Evolutionary conservation across 2,888 invertebrate species (phyloP).

Genomic region (Hypsopygia costalis): DNA sequence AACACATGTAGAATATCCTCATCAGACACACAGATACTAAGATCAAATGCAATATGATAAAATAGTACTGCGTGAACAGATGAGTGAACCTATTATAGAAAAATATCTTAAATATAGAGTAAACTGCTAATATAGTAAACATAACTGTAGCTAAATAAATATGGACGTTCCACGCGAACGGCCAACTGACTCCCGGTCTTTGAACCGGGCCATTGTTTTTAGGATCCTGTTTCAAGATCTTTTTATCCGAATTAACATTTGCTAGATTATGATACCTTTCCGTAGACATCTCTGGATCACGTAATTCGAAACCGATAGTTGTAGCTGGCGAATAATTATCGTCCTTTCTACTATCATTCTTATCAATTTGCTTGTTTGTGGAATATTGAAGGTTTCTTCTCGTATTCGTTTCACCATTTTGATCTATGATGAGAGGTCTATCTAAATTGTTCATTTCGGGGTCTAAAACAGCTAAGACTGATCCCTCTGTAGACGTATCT

Average conservation of each 20-base stretch:
- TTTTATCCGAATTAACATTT: slow-evolving; percentile 79
- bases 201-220: slow-evolving; percentile 62
- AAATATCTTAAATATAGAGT: slow-evolving; percentile 92
- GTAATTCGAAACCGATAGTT: slow-evolving; percentile 67
- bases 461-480: slow-evolving; percentile 68
- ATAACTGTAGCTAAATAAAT: slow-evolving; percentile 92
- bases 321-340: slow-evolving; percentile 62
- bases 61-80: slow-evolving; percentile 92
- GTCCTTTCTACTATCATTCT: slow-evolving; percentile 57
- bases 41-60: slow-evolving; percentile 91
- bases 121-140: slow-evolving; percentile 91
- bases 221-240: slow-evolving; percentile 60
- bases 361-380: slow-evolving; percentile 48
- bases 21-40: slow-evolving; percentile 90
- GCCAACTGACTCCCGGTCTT: slow-evolving; percentile 84
- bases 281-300: slow-evolving; percentile 74
- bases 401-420: slow-evolving; percentile 75
- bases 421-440: slow-evolving; percentile 68
- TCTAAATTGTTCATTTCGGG: slow-evolving; percentile 78
- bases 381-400: slow-evolving; percentile 73
- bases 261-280: slow-evolving; percentile 81
- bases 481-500: slow-evolving; percentile 71
- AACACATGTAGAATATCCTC: slow-evolving; percentile 92
- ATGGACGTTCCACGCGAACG: slow-evolving; percentile 95
- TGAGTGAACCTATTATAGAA: slow-evolving; percentile 93